These are phyloP conservation scores for Nemoura dubitans DNA, from an alignment of 2,888 invertebrate genomes.

Conservation along the genomic window DNA sequence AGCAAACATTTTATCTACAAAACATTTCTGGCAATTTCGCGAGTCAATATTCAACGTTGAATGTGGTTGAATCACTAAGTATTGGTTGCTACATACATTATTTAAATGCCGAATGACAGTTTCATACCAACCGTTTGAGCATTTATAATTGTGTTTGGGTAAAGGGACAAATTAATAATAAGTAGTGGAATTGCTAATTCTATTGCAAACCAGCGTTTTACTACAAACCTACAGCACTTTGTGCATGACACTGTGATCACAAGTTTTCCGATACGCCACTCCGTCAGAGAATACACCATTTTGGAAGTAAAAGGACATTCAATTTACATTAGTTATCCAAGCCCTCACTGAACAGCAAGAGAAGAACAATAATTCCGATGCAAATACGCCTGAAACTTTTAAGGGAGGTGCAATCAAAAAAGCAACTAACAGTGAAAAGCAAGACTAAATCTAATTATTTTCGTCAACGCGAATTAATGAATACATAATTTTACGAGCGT, in stretches of 20 bases:
- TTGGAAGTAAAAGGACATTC: not conserved
- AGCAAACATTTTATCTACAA: too few relatives aligned
- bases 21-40: too few relatives aligned
- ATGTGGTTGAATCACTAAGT: too few relatives aligned
- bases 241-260: not conserved
- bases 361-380: not conserved
- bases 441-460: constrained; percentile 31
- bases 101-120: too few relatives aligned
- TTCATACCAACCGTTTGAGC: too few relatives aligned
- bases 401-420: not conserved
- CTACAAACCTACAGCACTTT: not conserved
- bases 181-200: not conserved
- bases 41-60: too few relatives aligned
- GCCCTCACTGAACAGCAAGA: not conserved
- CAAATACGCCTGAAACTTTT: not conserved
- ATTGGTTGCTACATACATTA: too few relatives aligned
- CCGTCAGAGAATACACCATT: not conserved
- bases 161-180: too few relatives aligned
- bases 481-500: constrained; percentile 4
- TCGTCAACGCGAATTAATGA: constrained; percentile 27
- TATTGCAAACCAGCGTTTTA: not conserved
- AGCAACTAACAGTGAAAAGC: constrained; percentile 2
- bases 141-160: too few relatives aligned
- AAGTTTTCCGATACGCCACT: not conserved
- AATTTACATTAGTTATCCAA: not conserved